phyloP scores from a whole-genome alignment of 2,888 invertebrate species.

The Sylvicola cinctus region DNA sequence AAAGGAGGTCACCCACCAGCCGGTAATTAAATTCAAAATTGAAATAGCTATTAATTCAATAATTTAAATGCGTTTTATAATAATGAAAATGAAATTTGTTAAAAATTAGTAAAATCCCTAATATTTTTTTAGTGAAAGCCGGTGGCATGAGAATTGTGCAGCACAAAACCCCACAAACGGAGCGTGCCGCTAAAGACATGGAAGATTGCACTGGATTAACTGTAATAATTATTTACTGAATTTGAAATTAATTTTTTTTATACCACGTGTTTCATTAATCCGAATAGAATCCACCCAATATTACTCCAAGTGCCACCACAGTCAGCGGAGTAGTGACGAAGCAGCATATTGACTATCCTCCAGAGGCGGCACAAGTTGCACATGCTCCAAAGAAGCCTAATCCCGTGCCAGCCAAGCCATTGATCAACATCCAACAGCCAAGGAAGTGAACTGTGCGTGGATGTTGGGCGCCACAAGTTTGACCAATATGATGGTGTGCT shows the following conservation, averaged over 20 bases:
- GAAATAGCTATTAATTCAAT: not conserved
- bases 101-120: too few relatives aligned
- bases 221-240: constrained; percentile 24
- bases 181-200: constrained; percentile 41
- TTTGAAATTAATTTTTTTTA: not conserved
- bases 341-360: constrained; percentile 74
- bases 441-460: constrained; percentile 38
- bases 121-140: constrained; percentile 47
- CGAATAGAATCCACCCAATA: constrained; percentile 23
- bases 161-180: constrained; percentile 46
- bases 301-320: constrained; percentile 51
- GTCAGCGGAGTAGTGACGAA: constrained; percentile 63
- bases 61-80: too few relatives aligned
- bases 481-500: too few relatives aligned
- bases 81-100: too few relatives aligned
- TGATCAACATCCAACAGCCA: constrained; percentile 66
- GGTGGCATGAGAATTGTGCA: constrained; percentile 86
- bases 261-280: not conserved
- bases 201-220: constrained; percentile 55
- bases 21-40: not conserved
- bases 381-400: constrained; percentile 60
- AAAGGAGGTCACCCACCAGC: not conserved
- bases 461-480: too few relatives aligned
- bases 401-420: constrained; percentile 36
- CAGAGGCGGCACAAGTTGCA: constrained; percentile 71